Evolutionary conservation across 23 tunicate genomes (phyloP).

Genomic region (Halocynthia roretzi): DNA sequence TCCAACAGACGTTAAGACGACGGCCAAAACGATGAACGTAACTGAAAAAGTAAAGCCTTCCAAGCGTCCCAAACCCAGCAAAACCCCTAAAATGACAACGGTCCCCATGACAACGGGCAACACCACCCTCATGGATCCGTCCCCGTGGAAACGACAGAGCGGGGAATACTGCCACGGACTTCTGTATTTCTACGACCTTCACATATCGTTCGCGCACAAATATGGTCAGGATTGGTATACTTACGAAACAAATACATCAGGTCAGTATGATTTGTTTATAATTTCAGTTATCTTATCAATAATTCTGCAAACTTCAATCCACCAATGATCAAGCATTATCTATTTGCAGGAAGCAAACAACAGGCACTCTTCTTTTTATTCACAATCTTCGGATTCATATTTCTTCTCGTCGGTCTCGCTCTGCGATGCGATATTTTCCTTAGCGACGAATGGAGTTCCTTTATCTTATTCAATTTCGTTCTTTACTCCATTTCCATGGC

Average conservation of each 20-base stretch:
- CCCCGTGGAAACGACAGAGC: not conserved
- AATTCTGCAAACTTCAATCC: too few species aligned
- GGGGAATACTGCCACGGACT: conserved; percentile 22
- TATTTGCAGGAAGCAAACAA: conserved; percentile 34
- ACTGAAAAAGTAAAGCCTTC: too few species aligned
- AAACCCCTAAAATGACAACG: not conserved
- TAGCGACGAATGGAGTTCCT: conserved; percentile 79
- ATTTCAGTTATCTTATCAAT: too few species aligned
- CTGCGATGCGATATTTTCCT: conserved; percentile 71
- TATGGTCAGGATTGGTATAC: conserved; percentile 4
- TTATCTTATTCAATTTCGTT: conserved; percentile 37
- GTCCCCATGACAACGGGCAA: not conserved
- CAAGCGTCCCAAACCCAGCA: too few species aligned
- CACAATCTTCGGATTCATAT: conserved; percentile 72
- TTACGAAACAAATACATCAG: not conserved
- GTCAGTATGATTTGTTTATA: not conserved
- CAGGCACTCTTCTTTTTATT: conserved; percentile 84
- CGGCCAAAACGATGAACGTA: too few species aligned
- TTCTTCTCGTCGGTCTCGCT: conserved; percentile 60
- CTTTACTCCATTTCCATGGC: conserved; percentile 80
- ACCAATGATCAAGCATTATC: too few species aligned
- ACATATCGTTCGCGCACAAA: conserved; percentile 2
- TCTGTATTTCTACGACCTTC: conserved; percentile 15
- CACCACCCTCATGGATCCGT: conserved; percentile 4
- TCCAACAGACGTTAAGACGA: too few species aligned